These are phyloP conservation scores for Coronaproctus castanopsis DNA, from an alignment of 2,888 invertebrate genomes.

Conservation along the genomic window DNA sequence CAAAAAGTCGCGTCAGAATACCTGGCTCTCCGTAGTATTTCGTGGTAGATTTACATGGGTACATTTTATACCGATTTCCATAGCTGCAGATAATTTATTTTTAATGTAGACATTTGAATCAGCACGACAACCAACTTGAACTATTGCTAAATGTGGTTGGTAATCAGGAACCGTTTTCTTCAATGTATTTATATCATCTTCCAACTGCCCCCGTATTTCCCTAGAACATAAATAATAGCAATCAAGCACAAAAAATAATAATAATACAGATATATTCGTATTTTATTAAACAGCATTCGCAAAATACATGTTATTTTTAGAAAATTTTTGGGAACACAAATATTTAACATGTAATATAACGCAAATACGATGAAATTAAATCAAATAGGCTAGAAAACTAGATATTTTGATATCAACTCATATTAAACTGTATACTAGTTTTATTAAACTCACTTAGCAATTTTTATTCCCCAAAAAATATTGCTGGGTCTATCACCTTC, in stretches of 20 bases:
- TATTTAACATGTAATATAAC: too few relatives aligned
- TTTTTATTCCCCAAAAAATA: not conserved
- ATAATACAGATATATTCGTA: too few relatives aligned
- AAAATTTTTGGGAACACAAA: too few relatives aligned
- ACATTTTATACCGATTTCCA: slow-evolving; percentile 69
- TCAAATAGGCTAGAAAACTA: not conserved
- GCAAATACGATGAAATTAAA: not conserved
- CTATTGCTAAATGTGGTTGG: slow-evolving; percentile 63
- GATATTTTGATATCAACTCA: not conserved
- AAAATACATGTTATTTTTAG: too few relatives aligned
- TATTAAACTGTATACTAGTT: not conserved
- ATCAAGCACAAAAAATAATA: slow-evolving; percentile 1
- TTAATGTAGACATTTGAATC: slow-evolving; percentile 97
- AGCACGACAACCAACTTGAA: slow-evolving; percentile 87
- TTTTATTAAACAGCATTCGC: too few relatives aligned
- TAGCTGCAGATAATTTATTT: slow-evolving; percentile 83
- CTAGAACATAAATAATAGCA: slow-evolving; percentile 29
- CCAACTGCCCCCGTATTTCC: slow-evolving; percentile 47
- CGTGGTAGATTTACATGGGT: slow-evolving; percentile 58
- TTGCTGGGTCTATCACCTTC: not conserved
- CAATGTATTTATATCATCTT: slow-evolving; percentile 40
- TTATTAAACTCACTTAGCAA: not conserved
- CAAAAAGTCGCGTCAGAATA: too few relatives aligned
- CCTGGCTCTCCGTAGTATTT: slow-evolving; percentile 60
- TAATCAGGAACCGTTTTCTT: slow-evolving; percentile 28